Evolutionary conservation across 2,113 vertebrate species (phyloP), one percentile per base, ranked within the genome.

Genomic region (Toxostoma redivivum): DNA sequence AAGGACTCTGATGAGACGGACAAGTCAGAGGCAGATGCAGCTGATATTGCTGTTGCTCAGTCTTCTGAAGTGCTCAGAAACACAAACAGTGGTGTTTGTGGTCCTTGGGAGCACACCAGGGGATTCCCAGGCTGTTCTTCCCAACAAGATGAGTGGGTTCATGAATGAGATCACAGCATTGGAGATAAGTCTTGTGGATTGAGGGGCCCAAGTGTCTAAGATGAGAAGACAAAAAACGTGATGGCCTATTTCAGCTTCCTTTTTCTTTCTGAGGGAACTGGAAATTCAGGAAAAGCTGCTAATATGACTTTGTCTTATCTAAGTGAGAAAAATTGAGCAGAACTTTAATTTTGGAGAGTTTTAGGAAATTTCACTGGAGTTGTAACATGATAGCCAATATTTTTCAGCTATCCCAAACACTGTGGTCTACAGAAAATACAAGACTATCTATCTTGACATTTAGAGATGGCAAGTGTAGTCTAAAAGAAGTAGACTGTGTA

Each of bases 401-500:
- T 91, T 92, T 93, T 83, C 38, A 90, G 27, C 33, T 82, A 60
- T 78, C 31, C 35, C 38, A 94, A 82, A 80, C 10, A 6, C 27
- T 28, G 21, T 28, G 51, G 56, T 73, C 66, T 82, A 70, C 47
- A 86, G 27, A 76, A 79, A 71, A 79, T 82, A 70, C 27, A 62
- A 81, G 15, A 60, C 42, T 82, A 69, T 83, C 27, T 64, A 15
- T 90, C 81, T 62, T 93, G 93, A 93, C 62, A 94, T 96, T 95
- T 91, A 92, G 33, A 28, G 15, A 73, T n/a, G 35, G 33, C 44
- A 94, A 92, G 27, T 42, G 69, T 54, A 87, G n/a, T 83, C 58
- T 74, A 67, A 86, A 90, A 95, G 65, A 96, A 95, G 61, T 73
- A 93, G 85, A 81, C 40, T 71, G n/a, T 85, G 45, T 93, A 92